Base-by-base conservation (phyloP, 1,140 invertebrate genomes). In the Meloidogyne exigua region DNA sequence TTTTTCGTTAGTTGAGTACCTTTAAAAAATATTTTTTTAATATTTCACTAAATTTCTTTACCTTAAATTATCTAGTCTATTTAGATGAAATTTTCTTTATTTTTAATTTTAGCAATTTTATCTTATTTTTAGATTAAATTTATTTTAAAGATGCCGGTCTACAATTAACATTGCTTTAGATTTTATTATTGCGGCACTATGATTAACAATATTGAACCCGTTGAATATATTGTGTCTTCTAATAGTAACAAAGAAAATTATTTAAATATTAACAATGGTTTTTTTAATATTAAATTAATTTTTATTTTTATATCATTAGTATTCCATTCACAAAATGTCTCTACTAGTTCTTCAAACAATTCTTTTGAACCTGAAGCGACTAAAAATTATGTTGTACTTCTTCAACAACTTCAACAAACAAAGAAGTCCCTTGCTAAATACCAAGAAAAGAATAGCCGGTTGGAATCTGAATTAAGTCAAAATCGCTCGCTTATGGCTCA, bases 81-180 rank as follows among this genome's bases (percentile, higher is more conserved):
- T n/a, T n/a, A n/a, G n/a, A n/a, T n/a, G n/a, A n/a, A n/a, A n/a
- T n/a, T n/a, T n/a, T n/a, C n/a, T n/a, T n/a, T n/a, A n/a, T n/a
- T n/a, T n/a, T n/a, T n/a, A n/a, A n/a, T n/a, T n/a, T n/a, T n/a
- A n/a, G n/a, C n/a, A n/a, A n/a, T n/a, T n/a, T n/a, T n/a, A n/a
- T n/a, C n/a, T n/a, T n/a, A n/a, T n/a, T n/a, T n/a, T n/a, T n/a
- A n/a, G n/a, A n/a, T n/a, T n/a, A n/a, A n/a, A n/a, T n/a, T n/a
- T n/a, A n/a, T n/a, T n/a, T n/a, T n/a, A n/a, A n/a, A n/a, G n/a
- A 15, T 12, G 13, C n/a, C 13, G 3, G 4, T 57, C 49, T 9
- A n/a, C 49, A 57, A 57, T 57, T 57, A n/a, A 57, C 49, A 57
- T 18, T 57, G 49, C n/a, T 57, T 57, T 57, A n/a, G 49, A 57